A percentile compares a stretch with the other conserved stretches of the same genome.
Conservation (phyloP, 2,888 invertebrate genomes). For the Cryptophagus acutangulus region DNA sequence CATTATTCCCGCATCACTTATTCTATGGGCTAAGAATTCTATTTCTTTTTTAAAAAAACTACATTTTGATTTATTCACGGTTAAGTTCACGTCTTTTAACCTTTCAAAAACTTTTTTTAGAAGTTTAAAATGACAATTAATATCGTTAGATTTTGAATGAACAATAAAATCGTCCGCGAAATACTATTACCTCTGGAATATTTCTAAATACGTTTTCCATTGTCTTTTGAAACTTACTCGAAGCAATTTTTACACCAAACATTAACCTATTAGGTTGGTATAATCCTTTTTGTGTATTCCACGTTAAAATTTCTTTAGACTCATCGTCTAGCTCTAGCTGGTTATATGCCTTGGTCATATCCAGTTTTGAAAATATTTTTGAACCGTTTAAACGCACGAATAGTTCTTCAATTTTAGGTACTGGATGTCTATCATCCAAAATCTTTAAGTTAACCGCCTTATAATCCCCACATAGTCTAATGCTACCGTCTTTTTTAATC, state of each 20-base stretch:
- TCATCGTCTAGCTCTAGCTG: slow-evolving; percentile 34
- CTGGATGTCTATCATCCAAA: slow-evolving; percentile 4
- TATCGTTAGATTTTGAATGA: no score
- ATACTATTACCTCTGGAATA: no score
- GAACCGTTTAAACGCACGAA: slow-evolving; percentile 12
- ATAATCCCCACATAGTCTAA: slow-evolving; percentile 27
- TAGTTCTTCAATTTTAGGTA: slow-evolving; percentile 12
- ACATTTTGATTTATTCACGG: slow-evolving; percentile 34
- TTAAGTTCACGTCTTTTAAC: slow-evolving; percentile 27
- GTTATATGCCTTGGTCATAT: slow-evolving; percentile 31
- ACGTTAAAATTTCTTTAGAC: slow-evolving; percentile 29
- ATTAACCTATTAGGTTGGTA: slow-evolving; percentile 36
- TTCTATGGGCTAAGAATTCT: slow-evolving; percentile 33
- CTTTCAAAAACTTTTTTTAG: slow-evolving; percentile 26
- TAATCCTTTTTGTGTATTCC: slow-evolving; percentile 37
- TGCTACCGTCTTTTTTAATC: slow-evolving; percentile 18
- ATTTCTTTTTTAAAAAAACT: slow-evolving; percentile 33
- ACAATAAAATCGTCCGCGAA: no score
- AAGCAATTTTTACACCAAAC: slow-evolving; percentile 27
- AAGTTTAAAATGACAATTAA: no score
- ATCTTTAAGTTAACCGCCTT: slow-evolving; percentile 6
- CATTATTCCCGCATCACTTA: slow-evolving; percentile 18
- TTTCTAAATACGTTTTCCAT: slow-evolving; percentile 37
- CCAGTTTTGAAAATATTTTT: slow-evolving; percentile 26
- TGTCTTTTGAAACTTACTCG: slow-evolving; percentile 35